Base-by-base conservation (phyloP, 2,797 vertebrate genomes). In the Chloroceryle amazona region DNA sequence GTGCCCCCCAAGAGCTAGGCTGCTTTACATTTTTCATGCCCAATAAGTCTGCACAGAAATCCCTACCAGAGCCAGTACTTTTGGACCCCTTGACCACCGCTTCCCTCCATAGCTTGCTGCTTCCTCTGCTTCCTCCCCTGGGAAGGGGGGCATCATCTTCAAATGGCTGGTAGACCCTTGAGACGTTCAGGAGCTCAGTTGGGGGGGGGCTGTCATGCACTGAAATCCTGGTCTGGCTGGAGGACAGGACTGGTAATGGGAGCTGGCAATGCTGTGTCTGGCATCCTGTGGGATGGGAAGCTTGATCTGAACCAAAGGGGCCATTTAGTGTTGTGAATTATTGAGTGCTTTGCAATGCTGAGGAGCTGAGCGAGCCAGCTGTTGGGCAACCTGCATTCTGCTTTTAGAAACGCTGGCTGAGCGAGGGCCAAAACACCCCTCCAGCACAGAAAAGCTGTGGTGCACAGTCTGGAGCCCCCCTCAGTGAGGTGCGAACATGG, bases 271-370 rank as follows among this genome's bases (percentile, higher is more conserved):
- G 79, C 85, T 0, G 3, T 41, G 58, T 49, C 54, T 93, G 91
- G 21, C 42, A 22, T 93, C 94, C 87, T 33, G 1, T 9, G 85
- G 90, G 90, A 93, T 47, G 62, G 83, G 63, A 90, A 94, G 49
- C 95, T 92, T 57, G 35, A 28, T n/a, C 65, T 91, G 88, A 97
- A 96, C 89, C 87, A 86, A 97, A 96, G 93, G 91, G 90, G 89
- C 95, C 88, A 91, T 97, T 96, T 95, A 96, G 83, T 54, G 2
- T 90, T 68, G 90, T 96, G 93, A 97, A 96, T 98, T 97, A 97
- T 86, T 95, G 93, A 96, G 79, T 88, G 62, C 74, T 78, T 92
- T 89, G 92, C 73, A 68, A 74, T 1, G 44, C 2, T 4, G 47
- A 90, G 72, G 41, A 95, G 68, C 73, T 0, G 4, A 94, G 61